Conservation (phyloP, 1,140 invertebrate genomes). For the Chymomyza costata region DNA sequence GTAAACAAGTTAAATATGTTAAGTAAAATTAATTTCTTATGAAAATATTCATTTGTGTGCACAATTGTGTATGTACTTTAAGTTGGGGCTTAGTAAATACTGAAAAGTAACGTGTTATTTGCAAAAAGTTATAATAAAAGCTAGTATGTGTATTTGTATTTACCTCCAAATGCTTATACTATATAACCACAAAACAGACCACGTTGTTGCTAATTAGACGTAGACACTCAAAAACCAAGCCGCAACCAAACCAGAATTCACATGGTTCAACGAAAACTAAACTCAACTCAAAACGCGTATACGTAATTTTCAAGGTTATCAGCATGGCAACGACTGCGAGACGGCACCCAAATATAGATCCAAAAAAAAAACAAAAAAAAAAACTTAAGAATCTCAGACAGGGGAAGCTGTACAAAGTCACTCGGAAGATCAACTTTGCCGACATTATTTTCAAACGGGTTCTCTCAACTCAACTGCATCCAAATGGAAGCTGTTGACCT, state of each 20-base stretch:
- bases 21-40: too few species aligned
- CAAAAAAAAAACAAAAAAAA: slow-evolving; percentile 1
- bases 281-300: slow-evolving; percentile 36
- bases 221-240: slow-evolving; percentile 15
- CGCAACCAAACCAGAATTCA: slow-evolving; percentile 21
- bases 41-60: too few species aligned
- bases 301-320: slow-evolving; percentile 48
- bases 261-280: slow-evolving; percentile 17
- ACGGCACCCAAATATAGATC: slow-evolving; percentile 24
- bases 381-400: slow-evolving; percentile 2
- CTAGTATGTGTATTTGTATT: too few species aligned
- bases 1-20: too few species aligned
- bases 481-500: slow-evolving; percentile 39
- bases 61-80: too few species aligned
- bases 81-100: too few species aligned
- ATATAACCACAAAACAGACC: too few species aligned
- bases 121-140: too few species aligned
- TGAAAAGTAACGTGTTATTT: too few species aligned
- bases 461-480: slow-evolving; percentile 4
- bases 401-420: slow-evolving; percentile 44
- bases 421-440: neutral
- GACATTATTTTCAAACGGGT: slow-evolving; percentile 12
- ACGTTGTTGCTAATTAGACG: slow-evolving; percentile 45
- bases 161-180: too few species aligned
- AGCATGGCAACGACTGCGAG: slow-evolving; percentile 1